Evolutionary conservation across 2,888 invertebrate genomes (phyloP), one percentile per base, ranked within the genome.

Genomic region (Saturnia pavonia): DNA sequence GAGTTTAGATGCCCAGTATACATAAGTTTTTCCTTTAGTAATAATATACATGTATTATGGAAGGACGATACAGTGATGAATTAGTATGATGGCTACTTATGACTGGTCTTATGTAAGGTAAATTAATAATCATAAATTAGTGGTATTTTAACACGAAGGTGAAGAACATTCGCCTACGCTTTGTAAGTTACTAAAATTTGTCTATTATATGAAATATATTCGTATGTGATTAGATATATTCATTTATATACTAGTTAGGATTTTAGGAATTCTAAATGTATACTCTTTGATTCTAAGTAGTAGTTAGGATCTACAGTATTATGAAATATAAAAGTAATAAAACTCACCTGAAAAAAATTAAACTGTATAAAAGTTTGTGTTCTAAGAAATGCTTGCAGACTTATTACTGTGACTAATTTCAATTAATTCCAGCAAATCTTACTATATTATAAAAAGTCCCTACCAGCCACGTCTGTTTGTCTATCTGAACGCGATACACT

Each of bases 21-120:
- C 14, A 27, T 60, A 60, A 25, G 14, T 60, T 27, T n/a, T 60
- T 60, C 27, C 6, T n/a, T 6, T 34, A 34, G 6, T 34, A 34
- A 34, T 54, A n/a, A n/a, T 54, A 54, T 54, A 22, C 54, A n/a
- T 63, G 34, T 63, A 63, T 63, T 63, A 63, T 34, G 27, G 40
- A 65, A 40, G 40, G 65, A 65, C 40, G 40, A 65, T 65, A 65
- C 7, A 65, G 65, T 65, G 65, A 40, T 65, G 65, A 65, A 65
- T 40, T 11, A 65, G 19, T 6, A 8, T 40, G 12, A 40, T 40
- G 16, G 40, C 40, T 60, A 65, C 40, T 19, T 19, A 16, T 19
- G 65, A 65, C 65, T 65, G 65, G 40, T 65, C n/a, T 65, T n/a
- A 65, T 40, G n/a, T 65, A 65, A 65, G 65, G 22, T 65, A 65